These are phyloP conservation scores for Uloborus diversus DNA, from an alignment of 1,140 invertebrate species.

Conservation along the genomic window DNA sequence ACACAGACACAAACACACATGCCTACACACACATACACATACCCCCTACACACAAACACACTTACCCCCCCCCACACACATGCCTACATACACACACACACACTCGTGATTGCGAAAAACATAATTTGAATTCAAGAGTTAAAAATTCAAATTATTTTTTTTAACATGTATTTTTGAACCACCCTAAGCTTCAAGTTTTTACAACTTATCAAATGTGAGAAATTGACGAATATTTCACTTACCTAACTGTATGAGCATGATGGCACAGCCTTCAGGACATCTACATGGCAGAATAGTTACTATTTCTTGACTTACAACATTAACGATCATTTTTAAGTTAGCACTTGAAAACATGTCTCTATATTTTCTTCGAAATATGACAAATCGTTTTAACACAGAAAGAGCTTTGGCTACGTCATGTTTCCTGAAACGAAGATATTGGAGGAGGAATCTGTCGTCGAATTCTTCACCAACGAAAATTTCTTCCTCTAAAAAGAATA, in stretches of 20 bases:
- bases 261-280: neutral
- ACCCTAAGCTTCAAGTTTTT: no score
- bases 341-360: neutral
- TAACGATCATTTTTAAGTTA: neutral
- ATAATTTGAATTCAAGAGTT: no score
- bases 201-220: no score
- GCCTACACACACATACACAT: no score
- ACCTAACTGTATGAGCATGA: neutral
- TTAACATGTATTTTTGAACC: no score
- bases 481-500: neutral
- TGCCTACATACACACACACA: no score
- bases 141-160: no score
- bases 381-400: neutral
- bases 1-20: no score
- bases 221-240: no score
- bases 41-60: no score
- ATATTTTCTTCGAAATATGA: neutral
- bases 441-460: neutral
- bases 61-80: no score
- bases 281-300: neutral
- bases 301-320: neutral
- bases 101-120: no score
- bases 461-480: neutral
- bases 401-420: neutral
- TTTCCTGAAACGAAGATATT: neutral